These are phyloP conservation scores for Pelosia muscerda DNA, from an alignment of 2,888 invertebrate genomes.

Conservation along the genomic window DNA sequence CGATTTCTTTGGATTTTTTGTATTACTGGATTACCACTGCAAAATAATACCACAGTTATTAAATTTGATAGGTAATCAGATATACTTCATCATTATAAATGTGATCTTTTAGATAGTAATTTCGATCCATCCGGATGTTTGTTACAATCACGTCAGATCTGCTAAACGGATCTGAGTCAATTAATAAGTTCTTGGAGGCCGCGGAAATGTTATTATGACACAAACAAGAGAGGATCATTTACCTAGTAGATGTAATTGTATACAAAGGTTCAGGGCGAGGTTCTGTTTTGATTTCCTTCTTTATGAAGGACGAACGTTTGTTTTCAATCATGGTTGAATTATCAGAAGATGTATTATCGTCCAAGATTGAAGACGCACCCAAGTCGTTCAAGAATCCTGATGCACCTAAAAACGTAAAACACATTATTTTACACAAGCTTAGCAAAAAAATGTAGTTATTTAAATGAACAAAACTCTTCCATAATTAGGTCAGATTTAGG, in stretches of 20 bases:
- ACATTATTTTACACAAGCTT: not conserved
- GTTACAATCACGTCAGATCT: not conserved
- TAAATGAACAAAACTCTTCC: too few relatives aligned
- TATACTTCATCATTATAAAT: not conserved
- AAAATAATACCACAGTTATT: slow-evolving; percentile 24
- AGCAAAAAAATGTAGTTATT: too few relatives aligned
- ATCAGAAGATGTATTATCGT: slow-evolving; percentile 55
- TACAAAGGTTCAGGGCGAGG: slow-evolving; percentile 69
- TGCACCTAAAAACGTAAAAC: slow-evolving; percentile 56
- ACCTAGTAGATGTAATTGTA: slow-evolving; percentile 77
- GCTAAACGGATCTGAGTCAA: not conserved
- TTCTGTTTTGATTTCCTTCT: slow-evolving; percentile 72
- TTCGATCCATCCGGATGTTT: not conserved
- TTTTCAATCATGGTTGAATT: slow-evolving; percentile 75
- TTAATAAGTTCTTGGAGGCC: not conserved
- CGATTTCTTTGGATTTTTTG: slow-evolving; percentile 73
- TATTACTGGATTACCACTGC: slow-evolving; percentile 74
- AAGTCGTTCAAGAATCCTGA: slow-evolving; percentile 59
- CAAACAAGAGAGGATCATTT: slow-evolving; percentile 21
- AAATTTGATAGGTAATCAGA: not conserved
- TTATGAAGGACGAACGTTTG: slow-evolving; percentile 65
- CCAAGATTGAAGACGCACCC: slow-evolving; percentile 61
- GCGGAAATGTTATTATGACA: not conserved
- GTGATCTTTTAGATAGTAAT: not conserved
- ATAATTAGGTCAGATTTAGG: too few relatives aligned